Evolutionary conservation across 2,113 vertebrate species (phyloP).

Genomic region (Maccullochella peelii): DNA sequence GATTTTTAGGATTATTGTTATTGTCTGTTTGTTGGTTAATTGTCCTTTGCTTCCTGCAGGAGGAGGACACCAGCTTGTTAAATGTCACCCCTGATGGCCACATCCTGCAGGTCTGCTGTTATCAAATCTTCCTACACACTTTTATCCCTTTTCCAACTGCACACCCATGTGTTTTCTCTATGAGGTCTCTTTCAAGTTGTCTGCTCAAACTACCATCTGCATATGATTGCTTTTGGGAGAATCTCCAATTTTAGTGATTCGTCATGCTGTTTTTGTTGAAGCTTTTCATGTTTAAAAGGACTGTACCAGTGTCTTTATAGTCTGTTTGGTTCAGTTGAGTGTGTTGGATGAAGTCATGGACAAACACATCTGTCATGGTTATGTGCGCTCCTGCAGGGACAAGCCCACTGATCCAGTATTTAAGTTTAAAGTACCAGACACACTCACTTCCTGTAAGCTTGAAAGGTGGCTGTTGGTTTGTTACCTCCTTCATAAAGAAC

Average conservation of each 20-base stretch:
- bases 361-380: not conserved
- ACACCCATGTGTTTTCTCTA: slow-evolving; percentile 26
- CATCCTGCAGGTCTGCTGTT: slow-evolving; percentile 87
- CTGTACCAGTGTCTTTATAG: not conserved
- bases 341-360: slow-evolving; percentile 16
- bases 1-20: not conserved
- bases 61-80: slow-evolving; percentile 82
- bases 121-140: slow-evolving; percentile 20
- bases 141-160: slow-evolving; percentile 3
- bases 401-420: not conserved
- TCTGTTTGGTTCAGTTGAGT: not conserved
- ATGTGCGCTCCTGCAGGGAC: not conserved
- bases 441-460: not conserved
- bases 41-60: slow-evolving; percentile 51
- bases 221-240: slow-evolving; percentile 2
- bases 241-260: slow-evolving; percentile 12
- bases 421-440: not conserved
- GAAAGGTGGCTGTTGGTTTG: not conserved
- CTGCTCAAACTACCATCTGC: slow-evolving; percentile 30
- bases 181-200: not conserved
- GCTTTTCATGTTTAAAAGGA: slow-evolving; percentile 17
- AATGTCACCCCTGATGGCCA: slow-evolving; percentile 87
- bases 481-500: not conserved
- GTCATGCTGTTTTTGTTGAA: not conserved
- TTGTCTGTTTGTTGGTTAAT: not conserved